Evolutionary conservation across 2,797 vertebrate species (phyloP).

Genomic region (Chelon auratus): DNA sequence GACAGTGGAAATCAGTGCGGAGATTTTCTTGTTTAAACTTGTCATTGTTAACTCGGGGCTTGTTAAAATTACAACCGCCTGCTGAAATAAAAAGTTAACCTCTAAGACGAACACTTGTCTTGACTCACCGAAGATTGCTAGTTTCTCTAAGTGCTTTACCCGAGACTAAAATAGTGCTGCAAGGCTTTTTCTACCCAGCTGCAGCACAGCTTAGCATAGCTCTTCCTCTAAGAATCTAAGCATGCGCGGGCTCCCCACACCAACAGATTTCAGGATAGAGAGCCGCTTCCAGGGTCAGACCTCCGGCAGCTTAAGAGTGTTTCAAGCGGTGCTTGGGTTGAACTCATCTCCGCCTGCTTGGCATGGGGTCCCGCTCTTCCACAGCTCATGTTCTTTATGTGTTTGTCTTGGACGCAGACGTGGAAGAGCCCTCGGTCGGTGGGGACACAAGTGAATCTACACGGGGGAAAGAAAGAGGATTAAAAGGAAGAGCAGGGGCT

Average conservation of each 20-base stretch:
- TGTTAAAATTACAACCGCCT: slow-evolving; percentile 17
- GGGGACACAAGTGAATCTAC: slow-evolving; percentile 63
- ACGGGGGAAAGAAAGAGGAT: slow-evolving; percentile 38
- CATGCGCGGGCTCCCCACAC: slow-evolving; percentile 32
- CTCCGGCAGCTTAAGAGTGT: slow-evolving; percentile 64
- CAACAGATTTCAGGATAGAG: slow-evolving; percentile 34
- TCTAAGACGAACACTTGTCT: neutral
- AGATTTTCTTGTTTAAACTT: slow-evolving; percentile 34
- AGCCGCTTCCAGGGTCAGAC: slow-evolving; percentile 61
- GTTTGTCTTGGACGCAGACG: slow-evolving; percentile 82
- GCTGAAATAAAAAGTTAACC: slow-evolving; percentile 6
- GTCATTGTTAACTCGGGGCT: neutral
- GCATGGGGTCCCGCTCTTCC: slow-evolving; percentile 76
- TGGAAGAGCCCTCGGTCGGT: slow-evolving; percentile 71
- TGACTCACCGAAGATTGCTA: neutral
- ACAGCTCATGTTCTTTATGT: slow-evolving; percentile 77
- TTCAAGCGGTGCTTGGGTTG: slow-evolving; percentile 51
- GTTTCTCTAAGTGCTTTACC: slow-evolving; percentile 5
- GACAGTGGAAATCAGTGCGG: neutral
- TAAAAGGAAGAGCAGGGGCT: slow-evolving; percentile 55
- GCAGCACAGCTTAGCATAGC: slow-evolving; percentile 17
- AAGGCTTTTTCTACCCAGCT: slow-evolving; percentile 28
- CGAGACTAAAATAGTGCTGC: neutral
- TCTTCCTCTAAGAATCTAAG: slow-evolving; percentile 19
- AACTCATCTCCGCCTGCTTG: slow-evolving; percentile 67